A percentile compares a stretch with the other conserved stretches of the same genome.
These are phyloP conservation scores for Hiodon tergisus DNA, from an alignment of 2,113 vertebrate genomes.

Conservation along the genomic window DNA sequence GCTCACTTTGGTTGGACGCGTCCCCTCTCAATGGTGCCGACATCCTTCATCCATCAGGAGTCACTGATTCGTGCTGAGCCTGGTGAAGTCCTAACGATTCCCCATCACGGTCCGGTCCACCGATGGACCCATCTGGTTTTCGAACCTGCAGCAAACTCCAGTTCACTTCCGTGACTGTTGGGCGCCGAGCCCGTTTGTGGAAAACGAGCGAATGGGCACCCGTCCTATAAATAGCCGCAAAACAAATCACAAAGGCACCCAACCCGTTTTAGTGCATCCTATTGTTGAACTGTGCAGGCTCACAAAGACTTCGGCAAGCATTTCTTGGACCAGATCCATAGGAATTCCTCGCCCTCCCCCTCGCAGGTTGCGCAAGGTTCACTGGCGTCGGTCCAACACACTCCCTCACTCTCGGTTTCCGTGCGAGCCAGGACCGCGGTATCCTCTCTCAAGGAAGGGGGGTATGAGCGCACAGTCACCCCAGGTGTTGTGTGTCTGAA, in stretches of 20 bases:
- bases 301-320: slow-evolving; percentile 57
- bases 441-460: too few species aligned
- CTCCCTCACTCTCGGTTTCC: background rate
- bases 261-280: slow-evolving; percentile 35
- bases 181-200: slow-evolving; percentile 2
- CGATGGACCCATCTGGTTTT: too few species aligned
- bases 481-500: too few species aligned
- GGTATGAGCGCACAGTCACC: too few species aligned
- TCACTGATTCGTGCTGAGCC: too few species aligned
- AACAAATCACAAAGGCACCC: slow-evolving; percentile 27
- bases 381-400: background rate
- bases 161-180: background rate
- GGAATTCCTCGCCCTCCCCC: slow-evolving; percentile 61
- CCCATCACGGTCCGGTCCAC: too few species aligned
- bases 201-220: slow-evolving; percentile 7
- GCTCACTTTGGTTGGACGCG: too few species aligned
- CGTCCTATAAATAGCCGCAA: slow-evolving; percentile 38
- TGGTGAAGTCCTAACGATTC: too few species aligned
- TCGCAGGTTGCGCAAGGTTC: slow-evolving; percentile 57
- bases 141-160: too few species aligned
- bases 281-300: slow-evolving; percentile 58
- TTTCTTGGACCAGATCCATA: slow-evolving; percentile 61
- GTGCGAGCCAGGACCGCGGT: too few species aligned
- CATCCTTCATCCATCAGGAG: too few species aligned
- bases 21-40: too few species aligned